These are phyloP conservation scores for Eubucco bourcierii DNA, from an alignment of 2,113 vertebrate species.

Conservation along the genomic window DNA sequence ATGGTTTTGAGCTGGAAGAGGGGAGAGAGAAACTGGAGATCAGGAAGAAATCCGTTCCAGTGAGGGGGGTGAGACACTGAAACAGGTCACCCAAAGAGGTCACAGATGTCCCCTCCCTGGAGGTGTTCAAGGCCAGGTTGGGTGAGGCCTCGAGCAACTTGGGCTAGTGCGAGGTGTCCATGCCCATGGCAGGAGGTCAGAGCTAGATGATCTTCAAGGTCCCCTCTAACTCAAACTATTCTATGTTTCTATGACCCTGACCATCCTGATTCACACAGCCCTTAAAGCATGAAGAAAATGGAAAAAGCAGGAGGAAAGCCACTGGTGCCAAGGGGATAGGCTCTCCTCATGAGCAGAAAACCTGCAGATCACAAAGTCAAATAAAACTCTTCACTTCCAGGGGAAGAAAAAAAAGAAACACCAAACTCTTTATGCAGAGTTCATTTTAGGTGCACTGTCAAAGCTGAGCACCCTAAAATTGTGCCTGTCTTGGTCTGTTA, in stretches of 20 bases:
- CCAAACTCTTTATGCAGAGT: not conserved
- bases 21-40: too few relatives aligned
- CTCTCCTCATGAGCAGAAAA: conserved; percentile 28
- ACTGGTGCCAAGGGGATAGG: rapidly evolving
- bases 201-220: too few relatives aligned
- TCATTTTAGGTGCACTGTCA: not conserved
- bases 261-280: not conserved
- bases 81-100: too few relatives aligned
- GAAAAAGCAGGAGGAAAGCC: conserved; percentile 31
- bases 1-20: too few relatives aligned
- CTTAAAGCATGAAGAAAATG: not conserved
- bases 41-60: too few relatives aligned
- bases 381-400: not conserved
- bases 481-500: conserved; percentile 13
- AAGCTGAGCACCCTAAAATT: conserved; percentile 15
- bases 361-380: conserved; percentile 15
- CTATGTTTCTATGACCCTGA: not conserved
- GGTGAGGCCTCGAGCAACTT: too few relatives aligned
- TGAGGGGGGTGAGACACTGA: too few relatives aligned
- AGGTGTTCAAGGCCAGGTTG: too few relatives aligned
- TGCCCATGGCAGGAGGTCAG: too few relatives aligned
- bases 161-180: too few relatives aligned
- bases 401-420: not conserved
- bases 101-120: too few relatives aligned
- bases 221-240: too few relatives aligned